Evolutionary conservation across 1,140 invertebrate genomes (phyloP).

Genomic region (Halictus rubicundus): DNA sequence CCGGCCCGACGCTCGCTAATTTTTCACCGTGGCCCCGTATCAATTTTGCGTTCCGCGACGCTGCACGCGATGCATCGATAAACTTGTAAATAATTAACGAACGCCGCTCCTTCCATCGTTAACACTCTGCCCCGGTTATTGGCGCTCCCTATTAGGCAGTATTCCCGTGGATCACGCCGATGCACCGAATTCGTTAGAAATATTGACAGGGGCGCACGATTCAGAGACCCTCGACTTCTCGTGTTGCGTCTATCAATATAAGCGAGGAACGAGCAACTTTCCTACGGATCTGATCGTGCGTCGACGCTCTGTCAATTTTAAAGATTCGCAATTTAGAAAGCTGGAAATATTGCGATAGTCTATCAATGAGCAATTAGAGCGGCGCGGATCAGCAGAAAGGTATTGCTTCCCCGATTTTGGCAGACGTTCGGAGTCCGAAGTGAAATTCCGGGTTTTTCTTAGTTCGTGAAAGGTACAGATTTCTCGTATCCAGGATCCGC

Average conservation of each 20-base stretch:
- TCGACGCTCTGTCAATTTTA: background rate
- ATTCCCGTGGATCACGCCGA: conserved; percentile 48
- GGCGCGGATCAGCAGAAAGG: no score
- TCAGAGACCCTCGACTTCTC: conserved; percentile 33
- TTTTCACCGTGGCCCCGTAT: conserved; percentile 41
- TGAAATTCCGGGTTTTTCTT: no score
- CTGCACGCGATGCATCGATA: conserved; percentile 63
- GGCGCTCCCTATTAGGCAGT: conserved; percentile 56
- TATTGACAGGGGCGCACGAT: background rate
- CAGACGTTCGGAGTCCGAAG: no score
- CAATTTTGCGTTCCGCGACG: conserved; percentile 61
- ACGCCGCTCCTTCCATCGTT: conserved; percentile 55
- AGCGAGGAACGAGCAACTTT: background rate
- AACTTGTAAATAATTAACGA: conserved; percentile 72
- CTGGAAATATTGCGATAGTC: background rate
- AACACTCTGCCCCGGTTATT: conserved; percentile 63
- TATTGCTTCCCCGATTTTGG: no score
- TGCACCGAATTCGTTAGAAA: conserved; percentile 56
- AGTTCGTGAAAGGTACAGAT: no score
- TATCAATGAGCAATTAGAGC: no score
- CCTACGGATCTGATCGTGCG: background rate
- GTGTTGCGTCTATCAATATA: background rate
- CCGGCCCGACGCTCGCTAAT: conserved; percentile 47
- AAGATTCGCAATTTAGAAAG: no score
- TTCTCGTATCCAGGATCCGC: no score